Base-by-base conservation (phyloP, 2,888 invertebrate genomes). In the Fragum sueziense region DNA sequence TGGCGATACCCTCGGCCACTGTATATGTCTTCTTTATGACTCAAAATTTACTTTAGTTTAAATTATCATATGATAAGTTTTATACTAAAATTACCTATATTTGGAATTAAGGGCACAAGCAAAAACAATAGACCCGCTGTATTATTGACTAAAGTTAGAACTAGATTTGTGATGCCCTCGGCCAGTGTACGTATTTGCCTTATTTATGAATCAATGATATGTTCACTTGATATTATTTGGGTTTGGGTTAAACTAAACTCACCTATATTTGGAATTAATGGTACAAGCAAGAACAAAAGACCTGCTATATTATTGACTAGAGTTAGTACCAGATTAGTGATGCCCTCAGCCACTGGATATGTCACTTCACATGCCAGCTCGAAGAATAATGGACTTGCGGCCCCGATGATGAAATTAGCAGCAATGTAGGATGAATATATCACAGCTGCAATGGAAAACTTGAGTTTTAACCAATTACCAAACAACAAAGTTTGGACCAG, bases 321-420 rank as follows among this genome's bases (percentile, higher is more conserved):
- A 9, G 89, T 90, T 14, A 89, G 78, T 1, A 87, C 80, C n/a
- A 89, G 87, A 79, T 85, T 88, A 2, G 91, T 88, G 20, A 90
- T 83, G 1, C 88, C 87, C 69, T 89, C 89, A 1, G 88, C 88
- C 0, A 88, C 85, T 29, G 89, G 89, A 69, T 88, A 90, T 0
- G 87, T 85, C 9, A 80, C 85, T 73, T 90, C 89, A 75, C 88
- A 89, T 4, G 87, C 86, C 77, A 85, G 80, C 80, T 90, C 89
- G 70, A 85, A 88, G 65, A 85, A 87, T 20, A 90, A 71, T 20
- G 89, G 89, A 25, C 79, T 75, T 7, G 84, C 72, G 3, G 86
- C 82, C 25, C 74, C 81, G 61, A 88, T 47, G 1, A 86, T 70
- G 4, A 85, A 41, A 33, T 80, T 83, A 27, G 77, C 85, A 17